Evolutionary conservation across 2,797 vertebrate genomes (phyloP).

Genomic region (Danio tinwini): DNA sequence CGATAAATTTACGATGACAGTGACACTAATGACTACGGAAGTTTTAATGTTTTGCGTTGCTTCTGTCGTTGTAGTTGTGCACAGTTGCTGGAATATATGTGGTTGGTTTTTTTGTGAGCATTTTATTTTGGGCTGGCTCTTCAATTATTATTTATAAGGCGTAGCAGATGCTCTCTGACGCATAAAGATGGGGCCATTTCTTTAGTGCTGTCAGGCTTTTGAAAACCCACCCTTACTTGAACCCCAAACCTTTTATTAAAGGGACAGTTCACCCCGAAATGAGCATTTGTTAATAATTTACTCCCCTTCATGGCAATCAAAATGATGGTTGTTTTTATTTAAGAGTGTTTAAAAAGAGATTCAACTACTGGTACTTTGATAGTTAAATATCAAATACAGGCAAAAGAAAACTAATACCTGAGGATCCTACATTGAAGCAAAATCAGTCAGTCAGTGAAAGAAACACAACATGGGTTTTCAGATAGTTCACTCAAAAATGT

Average conservation of each 20-base stretch:
- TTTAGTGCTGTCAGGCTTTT: constrained; percentile 13
- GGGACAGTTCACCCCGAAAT: too few species aligned
- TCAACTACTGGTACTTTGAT: too few species aligned
- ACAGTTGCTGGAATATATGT: background rate
- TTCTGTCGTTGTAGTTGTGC: background rate
- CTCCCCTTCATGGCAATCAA: too few species aligned
- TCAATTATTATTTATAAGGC: constrained; percentile 62
- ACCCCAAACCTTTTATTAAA: background rate
- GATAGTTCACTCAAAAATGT: too few species aligned
- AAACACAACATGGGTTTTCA: too few species aligned
- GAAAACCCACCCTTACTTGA: background rate
- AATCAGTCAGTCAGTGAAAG: too few species aligned
- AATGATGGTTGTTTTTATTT: too few species aligned
- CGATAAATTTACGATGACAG: background rate
- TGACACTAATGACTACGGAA: constrained; percentile 4
- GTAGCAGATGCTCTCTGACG: constrained; percentile 60
- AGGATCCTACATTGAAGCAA: too few species aligned
- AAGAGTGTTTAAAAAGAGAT: too few species aligned
- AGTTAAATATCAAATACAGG: too few species aligned
- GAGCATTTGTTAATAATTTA: too few species aligned
- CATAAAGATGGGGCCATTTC: constrained; percentile 51
- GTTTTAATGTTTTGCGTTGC: background rate
- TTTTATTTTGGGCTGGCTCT: constrained; percentile 54
- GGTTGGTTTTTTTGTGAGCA: constrained; percentile 15
- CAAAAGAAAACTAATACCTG: too few species aligned